Base-by-base conservation (phyloP, 2,888 invertebrate species). In the Ditula angustiorana region DNA sequence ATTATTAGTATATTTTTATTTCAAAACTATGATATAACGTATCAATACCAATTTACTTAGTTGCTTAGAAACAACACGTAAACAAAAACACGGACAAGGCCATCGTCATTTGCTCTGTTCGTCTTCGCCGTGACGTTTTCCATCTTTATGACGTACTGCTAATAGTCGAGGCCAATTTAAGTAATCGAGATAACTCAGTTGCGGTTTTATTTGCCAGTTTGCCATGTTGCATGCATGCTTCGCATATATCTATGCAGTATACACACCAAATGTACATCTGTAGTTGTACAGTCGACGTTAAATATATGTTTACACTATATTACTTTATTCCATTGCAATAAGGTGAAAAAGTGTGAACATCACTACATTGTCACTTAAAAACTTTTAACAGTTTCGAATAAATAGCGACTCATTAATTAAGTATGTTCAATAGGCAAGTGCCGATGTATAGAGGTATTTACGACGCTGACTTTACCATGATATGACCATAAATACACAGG, bases 81-180 rank as follows among this genome's bases (percentile, higher is more conserved):
- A 61, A 61, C 61, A 61, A 55, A 53, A 53, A 35, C 53, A n/a
- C 46, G 13, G 21, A 33, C 52, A 47, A 61, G 53, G 53, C 11
- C 53, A 19, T 56, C 28, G 26, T n/a, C 23, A 23, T 23, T 1
- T 46, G 11, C 16, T 23, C 23, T 23, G 5, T 23, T 24, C 23
- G 1, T 30, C 10, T 16, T 50, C 23, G 8, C 13, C 2, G 16
- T 19, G 28, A 23, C 50, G 30, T 50, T 50, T 50, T 30, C 28
- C 28, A 41, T 8, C 19, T 41, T 41, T 19, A 41, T 41, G 19
- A 10, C 41, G 41, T 41, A 19, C n/a, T n/a, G 30, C 7, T 30
- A 30, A 8, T 41, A 41, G 41, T 10, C 19, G 10, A 41, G 19
- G 41, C 41, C 7, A 30, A 30, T 30, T 30, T 8, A 30, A 30